phyloP scores from a whole-genome alignment of 1,140 invertebrate species.

The Euwallacea fornicatus region DNA sequence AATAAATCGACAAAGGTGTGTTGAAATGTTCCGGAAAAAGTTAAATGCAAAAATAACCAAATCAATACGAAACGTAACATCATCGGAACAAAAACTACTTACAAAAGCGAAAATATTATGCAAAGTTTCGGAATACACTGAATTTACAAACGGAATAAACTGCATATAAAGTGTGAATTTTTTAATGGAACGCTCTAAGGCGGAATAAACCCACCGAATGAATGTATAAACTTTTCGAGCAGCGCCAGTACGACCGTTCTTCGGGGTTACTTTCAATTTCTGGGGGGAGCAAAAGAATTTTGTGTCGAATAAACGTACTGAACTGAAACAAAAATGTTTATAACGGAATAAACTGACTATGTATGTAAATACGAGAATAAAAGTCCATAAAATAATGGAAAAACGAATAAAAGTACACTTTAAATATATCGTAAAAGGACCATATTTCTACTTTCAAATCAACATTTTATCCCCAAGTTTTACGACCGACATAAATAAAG shows the following conservation, averaged over 20 bases:
- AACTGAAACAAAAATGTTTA: constrained; percentile 21
- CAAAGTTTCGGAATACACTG: constrained; percentile 30
- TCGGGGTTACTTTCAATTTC: too few species aligned
- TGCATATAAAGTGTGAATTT: constrained; percentile 35
- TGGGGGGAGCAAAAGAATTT: too few species aligned
- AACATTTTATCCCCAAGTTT: constrained; percentile 43
- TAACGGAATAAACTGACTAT: constrained; percentile 25
- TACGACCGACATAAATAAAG: constrained; percentile 45
- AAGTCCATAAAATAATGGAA: constrained; percentile 30
- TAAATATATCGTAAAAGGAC: constrained; percentile 37
- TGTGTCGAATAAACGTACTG: background rate
- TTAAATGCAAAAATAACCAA: too few species aligned
- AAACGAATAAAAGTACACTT: constrained; percentile 30
- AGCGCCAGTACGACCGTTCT: background rate
- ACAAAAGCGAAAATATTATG: constrained; percentile 27
- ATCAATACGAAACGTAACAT: too few species aligned
- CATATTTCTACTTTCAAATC: constrained; percentile 43
- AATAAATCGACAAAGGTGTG: too few species aligned
- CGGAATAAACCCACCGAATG: constrained; percentile 35
- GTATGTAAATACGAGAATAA: constrained; percentile 35
- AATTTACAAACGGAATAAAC: constrained; percentile 34
- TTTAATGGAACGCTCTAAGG: constrained; percentile 33
- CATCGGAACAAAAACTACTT: constrained; percentile 14
- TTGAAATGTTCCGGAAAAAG: too few species aligned
- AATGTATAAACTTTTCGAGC: constrained; percentile 21